These are phyloP conservation scores for Synaphobranchus kaupii DNA, from an alignment of 2,797 vertebrate genomes.

Conservation along the genomic window DNA sequence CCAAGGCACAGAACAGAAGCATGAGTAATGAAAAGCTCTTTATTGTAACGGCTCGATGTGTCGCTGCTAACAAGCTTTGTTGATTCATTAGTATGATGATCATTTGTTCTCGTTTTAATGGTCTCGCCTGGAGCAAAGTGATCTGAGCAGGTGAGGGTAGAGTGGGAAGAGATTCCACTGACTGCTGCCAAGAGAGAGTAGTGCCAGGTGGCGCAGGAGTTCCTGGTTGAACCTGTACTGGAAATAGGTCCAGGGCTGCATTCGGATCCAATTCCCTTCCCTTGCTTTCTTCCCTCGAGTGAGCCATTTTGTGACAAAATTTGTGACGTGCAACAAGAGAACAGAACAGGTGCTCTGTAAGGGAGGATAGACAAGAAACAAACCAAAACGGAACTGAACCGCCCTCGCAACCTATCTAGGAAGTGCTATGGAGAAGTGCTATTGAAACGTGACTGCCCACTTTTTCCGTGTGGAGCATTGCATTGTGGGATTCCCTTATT, in stretches of 20 bases:
- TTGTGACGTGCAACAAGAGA: too few relatives aligned
- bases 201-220: neutral
- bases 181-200: neutral
- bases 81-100: neutral
- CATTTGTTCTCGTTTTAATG: neutral
- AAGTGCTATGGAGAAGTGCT: too few relatives aligned
- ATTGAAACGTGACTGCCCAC: too few relatives aligned
- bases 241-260: neutral
- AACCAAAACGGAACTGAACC: too few relatives aligned
- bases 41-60: neutral
- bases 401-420: too few relatives aligned
- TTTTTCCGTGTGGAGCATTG: too few relatives aligned
- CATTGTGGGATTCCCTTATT: too few relatives aligned
- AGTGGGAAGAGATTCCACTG: neutral
- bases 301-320: neutral
- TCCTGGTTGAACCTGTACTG: conserved; percentile 5
- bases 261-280: too few relatives aligned
- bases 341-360: too few relatives aligned
- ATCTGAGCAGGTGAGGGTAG: neutral
- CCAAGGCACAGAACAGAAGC: neutral
- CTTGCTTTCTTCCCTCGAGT: too few relatives aligned
- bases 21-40: neutral
- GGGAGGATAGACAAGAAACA: too few relatives aligned
- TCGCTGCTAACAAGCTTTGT: neutral
- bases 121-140: neutral